These are phyloP conservation scores for Tapirus terrestris DNA, from an alignment of 2,113 vertebrate species.

Conservation along the genomic window DNA sequence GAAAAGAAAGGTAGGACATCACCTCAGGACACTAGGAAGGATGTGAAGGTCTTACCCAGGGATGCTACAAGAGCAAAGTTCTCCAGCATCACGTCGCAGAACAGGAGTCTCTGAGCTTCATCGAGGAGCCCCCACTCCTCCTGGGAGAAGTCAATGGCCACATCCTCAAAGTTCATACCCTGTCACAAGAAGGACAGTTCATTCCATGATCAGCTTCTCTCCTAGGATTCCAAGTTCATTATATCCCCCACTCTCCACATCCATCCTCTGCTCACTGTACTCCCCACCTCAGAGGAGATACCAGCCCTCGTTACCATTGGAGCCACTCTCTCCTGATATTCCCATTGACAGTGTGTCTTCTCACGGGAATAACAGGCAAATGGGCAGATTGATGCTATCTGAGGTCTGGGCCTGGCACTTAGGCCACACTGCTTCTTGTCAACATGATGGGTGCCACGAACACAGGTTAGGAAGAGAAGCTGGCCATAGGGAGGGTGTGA, in stretches of 20 bases:
- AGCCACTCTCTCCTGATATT: neutral
- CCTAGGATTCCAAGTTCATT: neutral
- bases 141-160: slow-evolving; percentile 54
- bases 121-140: slow-evolving; percentile 62
- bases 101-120: slow-evolving; percentile 9
- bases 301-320: no score
- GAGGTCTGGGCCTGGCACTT: neutral
- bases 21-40: neutral
- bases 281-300: neutral
- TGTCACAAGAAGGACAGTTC: neutral
- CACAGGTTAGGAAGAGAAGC: neutral
- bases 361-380: neutral
- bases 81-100: slow-evolving; percentile 34
- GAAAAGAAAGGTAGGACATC: neutral
- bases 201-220: neutral
- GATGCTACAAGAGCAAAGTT: slow-evolving; percentile 18
- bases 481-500: neutral
- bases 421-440: neutral
- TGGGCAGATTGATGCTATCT: neutral
- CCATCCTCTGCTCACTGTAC: neutral
- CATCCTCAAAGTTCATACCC: slow-evolving; percentile 47
- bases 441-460: neutral
- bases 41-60: neutral
- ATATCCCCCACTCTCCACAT: neutral
- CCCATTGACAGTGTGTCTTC: neutral